Base-by-base conservation (phyloP, 2,113 vertebrate species). In the Egretta garzetta region DNA sequence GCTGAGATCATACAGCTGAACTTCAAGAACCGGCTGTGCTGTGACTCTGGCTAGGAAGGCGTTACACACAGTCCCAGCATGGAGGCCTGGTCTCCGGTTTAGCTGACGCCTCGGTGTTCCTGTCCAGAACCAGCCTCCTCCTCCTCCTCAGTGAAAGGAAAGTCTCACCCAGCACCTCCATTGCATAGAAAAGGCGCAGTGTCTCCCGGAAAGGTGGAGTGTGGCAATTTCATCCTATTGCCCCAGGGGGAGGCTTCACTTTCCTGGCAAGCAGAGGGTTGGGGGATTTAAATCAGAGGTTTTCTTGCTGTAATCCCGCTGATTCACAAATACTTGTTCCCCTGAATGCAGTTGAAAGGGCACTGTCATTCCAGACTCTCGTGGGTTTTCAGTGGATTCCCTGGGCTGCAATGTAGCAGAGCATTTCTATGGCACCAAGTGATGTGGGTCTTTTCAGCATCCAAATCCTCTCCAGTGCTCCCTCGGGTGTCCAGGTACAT, bases 181-280 rank as follows among this genome's bases (percentile, higher is more conserved):
- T 6, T 6, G 4, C 9, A 0, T 8, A 19, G 64, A 33, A 21
- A 13, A 16, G 30, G 14, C 2, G 3, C 50, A 2, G 49, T 0
- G 37, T 32, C 28, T 32, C 49, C 12, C 0, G 2, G 49, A 27
- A 43, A 70, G 43, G 55, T 39, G 50, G 4, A 79, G 32, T 35
- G 16, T 2, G 1, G 53, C 12, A 1, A 7, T 19, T 64, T 37
- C 66, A 67, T 32, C 53, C 53, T 26, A 2, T 43, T 9, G 66
- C 68, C 62, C 21, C 43, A 18, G 49, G 45, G 41, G 17, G 53
- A n/a, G 16, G 2, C 56, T 71, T 56, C 23, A 2, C 41, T 37
- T 41, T 76, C 58, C 73, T 39, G 79, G 41, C 37, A 33, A 33
- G 41, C 53, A 39, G 26, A 80, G 39, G 33, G 33, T 6, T 33